Conservation (phyloP, 2,797 vertebrate species). For the Trachurus trachurus region DNA sequence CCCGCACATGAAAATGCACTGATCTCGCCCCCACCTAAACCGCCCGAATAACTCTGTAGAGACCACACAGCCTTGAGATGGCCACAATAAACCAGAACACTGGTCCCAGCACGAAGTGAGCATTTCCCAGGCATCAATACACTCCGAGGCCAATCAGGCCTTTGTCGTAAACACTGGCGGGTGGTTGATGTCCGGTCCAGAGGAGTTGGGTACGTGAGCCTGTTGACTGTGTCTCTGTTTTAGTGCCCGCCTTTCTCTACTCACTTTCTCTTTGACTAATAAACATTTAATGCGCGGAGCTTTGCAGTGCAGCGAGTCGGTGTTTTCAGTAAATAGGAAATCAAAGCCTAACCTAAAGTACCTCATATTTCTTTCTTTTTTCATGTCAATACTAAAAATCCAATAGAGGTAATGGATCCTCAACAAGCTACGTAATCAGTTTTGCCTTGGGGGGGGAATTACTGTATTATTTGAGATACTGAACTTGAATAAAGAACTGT, state of each 20-base stretch:
- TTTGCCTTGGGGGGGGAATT: background rate
- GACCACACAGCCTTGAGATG: slow-evolving; percentile 78
- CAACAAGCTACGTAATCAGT: slow-evolving; percentile 4
- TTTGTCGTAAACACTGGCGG: slow-evolving; percentile 74
- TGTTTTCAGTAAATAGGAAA: slow-evolving; percentile 27
- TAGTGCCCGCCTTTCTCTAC: slow-evolving; percentile 33
- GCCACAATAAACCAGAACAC: slow-evolving; percentile 80
- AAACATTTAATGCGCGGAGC: slow-evolving; percentile 5
- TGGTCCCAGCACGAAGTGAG: slow-evolving; percentile 75
- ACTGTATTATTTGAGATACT: background rate
- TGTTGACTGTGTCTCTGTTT: slow-evolving; percentile 40
- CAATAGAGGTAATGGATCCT: slow-evolving; percentile 24
- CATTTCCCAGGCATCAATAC: slow-evolving; percentile 72
- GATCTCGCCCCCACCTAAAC: slow-evolving; percentile 51
- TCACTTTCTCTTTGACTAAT: slow-evolving; percentile 17
- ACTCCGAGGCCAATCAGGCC: slow-evolving; percentile 59
- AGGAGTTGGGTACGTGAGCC: slow-evolving; percentile 48
- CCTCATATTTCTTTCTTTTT: slow-evolving; percentile 19
- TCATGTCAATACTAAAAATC: slow-evolving; percentile 30
- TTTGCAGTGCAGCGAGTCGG: background rate
- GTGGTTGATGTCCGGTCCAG: slow-evolving; percentile 67
- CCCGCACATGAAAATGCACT: slow-evolving; percentile 58
- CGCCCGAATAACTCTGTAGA: slow-evolving; percentile 66
- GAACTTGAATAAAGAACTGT: slow-evolving; percentile 3
- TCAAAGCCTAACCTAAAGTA: slow-evolving; percentile 20